Base-by-base conservation (phyloP, 2,797 vertebrate species). In the Muscicapa comitata region DNA sequence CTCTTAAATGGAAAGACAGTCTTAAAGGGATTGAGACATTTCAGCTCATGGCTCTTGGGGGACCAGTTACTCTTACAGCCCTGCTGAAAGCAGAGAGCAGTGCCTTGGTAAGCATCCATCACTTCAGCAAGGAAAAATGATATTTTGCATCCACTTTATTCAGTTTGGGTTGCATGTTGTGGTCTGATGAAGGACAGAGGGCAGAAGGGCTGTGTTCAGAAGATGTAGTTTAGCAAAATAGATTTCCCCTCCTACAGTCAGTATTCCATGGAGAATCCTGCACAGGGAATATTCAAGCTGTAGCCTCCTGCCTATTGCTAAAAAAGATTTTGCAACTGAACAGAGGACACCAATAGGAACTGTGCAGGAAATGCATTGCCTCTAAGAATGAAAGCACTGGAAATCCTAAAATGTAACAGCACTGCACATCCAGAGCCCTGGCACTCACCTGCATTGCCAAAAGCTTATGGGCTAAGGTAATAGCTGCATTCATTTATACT, bases 1-100 rank as follows among this genome's bases (percentile, higher is more conserved):
- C 86, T 73, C 67, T 86, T 86, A 92, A 91, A 55, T 31, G 78
- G 88, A 89, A 92, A 70, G 67, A n/a, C 6, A 16, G 81, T 63
- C 67, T 94, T 91, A 82, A 91, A 85, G 26, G 53, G 86, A 88
- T 57, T 74, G 51, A 11, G 25, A 59, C 78, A 65, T 87, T 95
- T 79, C 81, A 82, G 84, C 43, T 92, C 66, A 90, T n/a, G 43
- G 54, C 63, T 91, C 95, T 71, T 82, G 74, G 53, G 91, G 67
- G 91, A 59, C 12, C 75, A 53, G 86, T 94, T 89, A 71, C 53
- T 94, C 45, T 87, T 53, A 74, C 37, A 74, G 6, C 18, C 40
- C 18, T 73, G 48, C 63, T 59, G 65, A 55, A 93, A 94, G 35
- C 13, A 62, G 29, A 86, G 26, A 23, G 10, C 24, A 50, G 25